Evolutionary conservation across 2,797 vertebrate genomes (phyloP).

Genomic region (Rachycentron canadum): DNA sequence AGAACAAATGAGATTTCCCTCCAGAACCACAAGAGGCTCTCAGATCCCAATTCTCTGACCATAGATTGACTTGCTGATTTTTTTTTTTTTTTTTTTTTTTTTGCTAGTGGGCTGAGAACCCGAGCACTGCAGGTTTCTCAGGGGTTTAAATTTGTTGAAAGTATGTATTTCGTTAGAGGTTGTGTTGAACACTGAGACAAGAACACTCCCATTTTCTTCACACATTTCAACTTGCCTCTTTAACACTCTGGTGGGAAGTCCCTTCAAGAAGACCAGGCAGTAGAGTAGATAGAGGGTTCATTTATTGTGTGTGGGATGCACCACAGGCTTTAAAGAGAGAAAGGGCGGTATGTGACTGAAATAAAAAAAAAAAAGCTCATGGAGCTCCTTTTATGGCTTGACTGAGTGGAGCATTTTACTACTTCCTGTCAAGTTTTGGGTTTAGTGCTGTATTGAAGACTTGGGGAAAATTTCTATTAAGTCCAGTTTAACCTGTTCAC

Average conservation of each 20-base stretch:
- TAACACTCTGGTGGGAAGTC: not conserved
- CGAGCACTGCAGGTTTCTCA: not conserved
- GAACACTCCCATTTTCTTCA: not conserved
- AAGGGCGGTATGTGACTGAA: too few species aligned
- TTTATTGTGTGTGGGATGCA: not conserved
- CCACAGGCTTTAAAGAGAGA: not conserved
- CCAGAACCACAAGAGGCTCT: slow-evolving; percentile 31
- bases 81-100: too few species aligned
- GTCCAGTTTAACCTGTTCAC: not conserved
- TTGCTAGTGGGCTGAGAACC: not conserved
- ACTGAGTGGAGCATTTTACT: not conserved
- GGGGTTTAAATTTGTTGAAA: not conserved
- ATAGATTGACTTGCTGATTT: too few species aligned
- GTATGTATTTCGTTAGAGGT: not conserved
- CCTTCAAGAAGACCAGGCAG: not conserved
- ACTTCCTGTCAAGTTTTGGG: not conserved
- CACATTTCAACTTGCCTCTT: not conserved
- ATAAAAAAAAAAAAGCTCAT: not conserved
- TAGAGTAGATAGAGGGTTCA: not conserved
- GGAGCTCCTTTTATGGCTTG: not conserved
- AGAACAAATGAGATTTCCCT: not conserved
- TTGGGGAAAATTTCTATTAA: not conserved
- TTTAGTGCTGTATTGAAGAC: not conserved
- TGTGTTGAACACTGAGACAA: too few species aligned
- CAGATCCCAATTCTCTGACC: not conserved